Percentiles rank a stretch among this genome's conserved stretches.
Evolutionary conservation across 2,888 invertebrate species (phyloP).

Genomic region (Catonia carolina): DNA sequence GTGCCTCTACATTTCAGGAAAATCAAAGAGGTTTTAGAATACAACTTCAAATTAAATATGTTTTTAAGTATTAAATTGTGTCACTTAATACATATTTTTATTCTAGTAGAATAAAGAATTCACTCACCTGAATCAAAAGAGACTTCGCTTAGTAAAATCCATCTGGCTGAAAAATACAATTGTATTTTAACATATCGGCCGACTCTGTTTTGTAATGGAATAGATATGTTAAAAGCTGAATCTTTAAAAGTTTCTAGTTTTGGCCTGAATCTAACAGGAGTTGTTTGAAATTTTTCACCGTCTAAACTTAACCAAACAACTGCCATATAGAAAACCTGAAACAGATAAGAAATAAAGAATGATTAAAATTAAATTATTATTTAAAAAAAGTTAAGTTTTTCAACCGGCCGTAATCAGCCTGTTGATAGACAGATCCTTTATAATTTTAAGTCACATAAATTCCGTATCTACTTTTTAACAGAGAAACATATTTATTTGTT

Average conservation of each 20-base stretch:
- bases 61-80: too few species aligned
- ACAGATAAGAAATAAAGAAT: slow-evolving; percentile 1
- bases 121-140: slow-evolving; percentile 70
- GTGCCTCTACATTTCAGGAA: too few species aligned
- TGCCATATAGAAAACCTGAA: slow-evolving; percentile 66
- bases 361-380: background rate
- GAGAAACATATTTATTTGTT: too few species aligned
- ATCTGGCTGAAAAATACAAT: slow-evolving; percentile 70
- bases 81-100: too few species aligned
- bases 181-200: slow-evolving; percentile 69
- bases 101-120: slow-evolving; percentile 6
- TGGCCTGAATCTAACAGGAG: slow-evolving; percentile 57
- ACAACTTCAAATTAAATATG: too few species aligned
- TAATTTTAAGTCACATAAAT: too few species aligned
- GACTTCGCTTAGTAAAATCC: slow-evolving; percentile 86
- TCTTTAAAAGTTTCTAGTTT: slow-evolving; percentile 30
- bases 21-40: too few species aligned
- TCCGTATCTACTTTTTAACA: too few species aligned
- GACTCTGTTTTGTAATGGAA: slow-evolving; percentile 65
- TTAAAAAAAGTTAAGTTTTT: background rate
- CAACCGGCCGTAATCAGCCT: too few species aligned
- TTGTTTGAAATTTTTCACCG: slow-evolving; percentile 65
- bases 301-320: slow-evolving; percentile 74
- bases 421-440: too few species aligned
- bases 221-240: slow-evolving; percentile 54